Conservation (phyloP, 2,113 vertebrate species). For the Ailuropoda melanoleuca region DNA sequence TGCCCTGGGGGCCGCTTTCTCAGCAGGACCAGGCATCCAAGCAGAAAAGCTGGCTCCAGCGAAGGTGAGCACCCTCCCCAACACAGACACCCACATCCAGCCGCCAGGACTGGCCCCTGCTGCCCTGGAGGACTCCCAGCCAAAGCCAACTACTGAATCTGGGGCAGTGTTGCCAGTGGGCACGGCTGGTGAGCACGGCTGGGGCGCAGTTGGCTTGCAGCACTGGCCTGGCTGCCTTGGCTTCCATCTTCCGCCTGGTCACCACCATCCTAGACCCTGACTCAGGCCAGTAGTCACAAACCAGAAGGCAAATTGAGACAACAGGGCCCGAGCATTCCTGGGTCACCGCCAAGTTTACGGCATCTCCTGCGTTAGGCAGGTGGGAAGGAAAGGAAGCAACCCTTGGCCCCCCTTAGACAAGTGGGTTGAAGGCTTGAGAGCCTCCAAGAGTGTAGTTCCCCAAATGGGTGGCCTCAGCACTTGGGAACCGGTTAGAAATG, state of each 20-base stretch:
- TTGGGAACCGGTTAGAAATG: background rate
- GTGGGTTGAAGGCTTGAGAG: background rate
- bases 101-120: background rate
- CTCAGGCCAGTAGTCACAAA: background rate
- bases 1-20: slow-evolving; percentile 44
- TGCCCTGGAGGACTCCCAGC: background rate
- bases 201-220: background rate
- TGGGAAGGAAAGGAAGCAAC: background rate
- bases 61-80: slow-evolving; percentile 85
- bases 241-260: background rate
- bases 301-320: background rate
- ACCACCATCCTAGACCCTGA: background rate
- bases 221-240: background rate
- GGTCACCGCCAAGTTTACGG: background rate
- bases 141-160: background rate
- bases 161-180: background rate
- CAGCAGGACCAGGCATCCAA: slow-evolving; percentile 86
- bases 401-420: background rate
- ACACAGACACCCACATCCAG: background rate
- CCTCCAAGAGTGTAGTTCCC: background rate
- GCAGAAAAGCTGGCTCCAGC: slow-evolving; percentile 88
- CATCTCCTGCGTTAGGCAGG: background rate
- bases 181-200: background rate
- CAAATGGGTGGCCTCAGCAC: background rate
- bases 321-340: background rate